Evolutionary conservation across 2,113 vertebrate genomes (phyloP).

Genomic region (Atractosteus spatula): DNA sequence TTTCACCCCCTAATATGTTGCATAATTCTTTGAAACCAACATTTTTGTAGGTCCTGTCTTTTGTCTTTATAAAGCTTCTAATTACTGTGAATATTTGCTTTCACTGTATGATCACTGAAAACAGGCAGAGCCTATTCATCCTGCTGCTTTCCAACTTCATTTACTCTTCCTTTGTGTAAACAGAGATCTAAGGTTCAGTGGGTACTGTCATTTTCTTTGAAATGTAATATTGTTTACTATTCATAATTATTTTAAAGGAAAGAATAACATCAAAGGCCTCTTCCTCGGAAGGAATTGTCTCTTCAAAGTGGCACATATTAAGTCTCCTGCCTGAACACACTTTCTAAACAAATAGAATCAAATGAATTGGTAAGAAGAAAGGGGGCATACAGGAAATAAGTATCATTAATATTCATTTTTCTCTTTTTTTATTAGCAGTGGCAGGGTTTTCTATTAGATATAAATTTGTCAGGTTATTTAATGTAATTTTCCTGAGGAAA

Average conservation of each 20-base stretch:
- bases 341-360: slow-evolving; percentile 50
- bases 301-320: slow-evolving; percentile 38
- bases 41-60: no score
- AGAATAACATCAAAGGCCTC: slow-evolving; percentile 52
- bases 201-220: slow-evolving; percentile 28
- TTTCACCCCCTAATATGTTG: no score
- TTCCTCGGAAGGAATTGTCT: slow-evolving; percentile 36
- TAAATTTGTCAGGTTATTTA: slow-evolving; percentile 41
- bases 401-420: slow-evolving; percentile 51
- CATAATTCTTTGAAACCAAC: no score
- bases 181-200: slow-evolving; percentile 20
- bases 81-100: background rate
- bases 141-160: slow-evolving; percentile 14
- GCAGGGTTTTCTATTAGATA: slow-evolving; percentile 32
- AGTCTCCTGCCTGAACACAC: slow-evolving; percentile 35
- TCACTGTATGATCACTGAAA: slow-evolving; percentile 1
- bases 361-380: slow-evolving; percentile 49
- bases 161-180: slow-evolving; percentile 12
- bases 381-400: slow-evolving; percentile 40
- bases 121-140: slow-evolving; percentile 5
- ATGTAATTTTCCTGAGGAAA: slow-evolving; percentile 31
- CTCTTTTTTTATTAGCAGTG: slow-evolving; percentile 35
- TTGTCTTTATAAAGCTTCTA: background rate
- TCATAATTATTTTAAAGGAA: slow-evolving; percentile 60
- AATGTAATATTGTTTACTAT: slow-evolving; percentile 34